A percentile compares a stretch with the other conserved stretches of the same genome.
Evolutionary conservation across 2,888 invertebrate species (phyloP).

Genomic region (Bombylius discolor): DNA sequence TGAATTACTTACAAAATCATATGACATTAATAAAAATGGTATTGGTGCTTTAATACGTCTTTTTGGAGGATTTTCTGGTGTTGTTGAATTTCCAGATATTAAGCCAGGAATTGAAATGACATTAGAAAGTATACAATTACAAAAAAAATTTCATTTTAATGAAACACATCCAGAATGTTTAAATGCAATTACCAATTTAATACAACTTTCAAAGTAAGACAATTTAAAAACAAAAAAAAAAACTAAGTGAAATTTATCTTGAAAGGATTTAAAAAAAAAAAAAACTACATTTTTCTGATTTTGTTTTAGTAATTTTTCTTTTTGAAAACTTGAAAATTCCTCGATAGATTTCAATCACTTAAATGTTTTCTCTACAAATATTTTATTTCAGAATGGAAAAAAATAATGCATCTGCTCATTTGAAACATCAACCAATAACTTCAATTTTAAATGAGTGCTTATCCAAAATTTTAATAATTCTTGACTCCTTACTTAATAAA

Average conservation of each 20-base stretch:
- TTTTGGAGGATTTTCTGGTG: slow-evolving; percentile 29
- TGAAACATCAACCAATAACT: slow-evolving; percentile 24
- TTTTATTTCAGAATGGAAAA: slow-evolving; percentile 27
- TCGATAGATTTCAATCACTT: too few relatives aligned
- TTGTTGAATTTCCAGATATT: slow-evolving; percentile 29
- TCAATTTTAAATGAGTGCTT: slow-evolving; percentile 22
- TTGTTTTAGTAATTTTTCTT: too few relatives aligned
- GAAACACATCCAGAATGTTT: slow-evolving; percentile 28
- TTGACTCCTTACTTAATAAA: slow-evolving; percentile 26
- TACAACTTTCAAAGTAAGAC: slow-evolving; percentile 32
- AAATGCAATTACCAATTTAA: slow-evolving; percentile 39
- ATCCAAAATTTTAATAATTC: slow-evolving; percentile 20
- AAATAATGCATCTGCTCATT: slow-evolving; percentile 21
- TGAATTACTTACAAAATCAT: slow-evolving; percentile 28
- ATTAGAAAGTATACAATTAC: slow-evolving; percentile 29
- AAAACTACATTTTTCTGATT: too few relatives aligned
- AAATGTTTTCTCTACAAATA: background rate
- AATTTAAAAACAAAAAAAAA: slow-evolving; percentile 7
- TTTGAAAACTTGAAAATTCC: too few relatives aligned
- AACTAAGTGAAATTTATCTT: too few relatives aligned
- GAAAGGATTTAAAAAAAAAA: too few relatives aligned
- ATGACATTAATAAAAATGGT: slow-evolving; percentile 23
- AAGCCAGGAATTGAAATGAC: slow-evolving; percentile 33
- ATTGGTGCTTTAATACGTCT: slow-evolving; percentile 32
- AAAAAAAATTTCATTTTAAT: slow-evolving; percentile 28